A percentile compares a stretch with the other conserved stretches of the same genome.
Evolutionary conservation across 2,797 vertebrate genomes (phyloP).

Genomic region (Notolabrus celidotus): DNA sequence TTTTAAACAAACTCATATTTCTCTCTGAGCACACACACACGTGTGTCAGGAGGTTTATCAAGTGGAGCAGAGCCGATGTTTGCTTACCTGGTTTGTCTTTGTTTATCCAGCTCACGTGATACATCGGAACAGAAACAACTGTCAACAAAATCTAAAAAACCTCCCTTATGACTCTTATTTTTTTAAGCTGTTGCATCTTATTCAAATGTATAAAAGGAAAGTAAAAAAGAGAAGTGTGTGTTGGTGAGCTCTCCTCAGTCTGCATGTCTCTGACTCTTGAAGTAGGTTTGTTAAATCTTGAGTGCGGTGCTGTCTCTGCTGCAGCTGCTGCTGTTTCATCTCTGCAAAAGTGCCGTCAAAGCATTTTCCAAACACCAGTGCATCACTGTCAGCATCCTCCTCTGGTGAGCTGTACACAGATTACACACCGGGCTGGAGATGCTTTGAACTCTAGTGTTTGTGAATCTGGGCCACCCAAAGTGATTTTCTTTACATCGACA

Average conservation of each 20-base stretch:
- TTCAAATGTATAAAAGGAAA: neutral
- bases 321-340: constrained; percentile 31
- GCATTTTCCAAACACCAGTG: constrained; percentile 32
- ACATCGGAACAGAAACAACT: constrained; percentile 18
- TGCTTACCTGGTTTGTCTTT: constrained; percentile 23
- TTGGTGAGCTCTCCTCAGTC: neutral
- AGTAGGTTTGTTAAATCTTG: neutral
- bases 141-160: neutral
- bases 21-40: fast-evolving
- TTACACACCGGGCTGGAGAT: neutral
- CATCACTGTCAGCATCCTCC: neutral
- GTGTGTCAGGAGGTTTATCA: neutral
- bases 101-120: constrained; percentile 22
- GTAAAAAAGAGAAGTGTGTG: neutral
- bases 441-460: neutral
- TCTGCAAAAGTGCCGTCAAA: constrained; percentile 9
- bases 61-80: neutral
- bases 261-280: neutral
- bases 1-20: constrained; percentile 4
- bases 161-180: neutral
- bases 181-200: neutral
- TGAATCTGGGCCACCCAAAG: neutral
- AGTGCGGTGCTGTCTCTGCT: neutral
- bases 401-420: neutral
- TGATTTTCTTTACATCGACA: too few species aligned